phyloP scores from a whole-genome alignment of 2,888 invertebrate species.

The Epistrophella euchroma region DNA sequence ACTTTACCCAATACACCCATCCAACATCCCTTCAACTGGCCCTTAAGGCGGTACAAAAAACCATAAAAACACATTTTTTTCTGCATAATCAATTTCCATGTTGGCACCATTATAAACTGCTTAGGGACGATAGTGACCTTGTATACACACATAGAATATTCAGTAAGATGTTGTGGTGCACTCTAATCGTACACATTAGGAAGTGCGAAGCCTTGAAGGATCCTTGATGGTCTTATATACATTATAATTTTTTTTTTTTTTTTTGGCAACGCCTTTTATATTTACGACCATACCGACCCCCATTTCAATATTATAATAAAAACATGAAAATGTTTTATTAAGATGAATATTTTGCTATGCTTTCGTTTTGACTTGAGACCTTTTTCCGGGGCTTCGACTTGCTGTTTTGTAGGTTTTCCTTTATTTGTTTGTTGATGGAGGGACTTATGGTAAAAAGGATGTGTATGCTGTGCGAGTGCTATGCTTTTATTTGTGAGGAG shows the following conservation, averaged over 20 bases:
- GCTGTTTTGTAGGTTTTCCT: background rate
- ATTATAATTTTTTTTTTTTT: slow-evolving; percentile 6
- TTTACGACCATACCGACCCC: slow-evolving; percentile 30
- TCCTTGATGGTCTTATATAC: slow-evolving; percentile 14
- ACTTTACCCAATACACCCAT: background rate
- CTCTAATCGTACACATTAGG: slow-evolving; percentile 69
- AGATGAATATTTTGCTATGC: slow-evolving; percentile 67
- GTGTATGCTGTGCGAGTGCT: background rate
- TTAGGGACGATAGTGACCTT: slow-evolving; percentile 56
- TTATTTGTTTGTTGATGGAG: background rate
- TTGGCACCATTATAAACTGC: slow-evolving; percentile 71
- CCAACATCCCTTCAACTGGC: background rate
- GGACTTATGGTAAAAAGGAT: slow-evolving; percentile 21
- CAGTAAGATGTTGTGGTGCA: slow-evolving; percentile 49
- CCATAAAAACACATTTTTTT: slow-evolving; percentile 68
- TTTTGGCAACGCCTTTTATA: slow-evolving; percentile 28
- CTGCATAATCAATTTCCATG: slow-evolving; percentile 75
- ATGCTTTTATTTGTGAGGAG: slow-evolving; percentile 33
- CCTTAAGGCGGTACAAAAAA: slow-evolving; percentile 47
- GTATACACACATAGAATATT: slow-evolving; percentile 22
- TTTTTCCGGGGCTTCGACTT: slow-evolving; percentile 14
- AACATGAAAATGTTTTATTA: slow-evolving; percentile 72
- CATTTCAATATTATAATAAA: slow-evolving; percentile 48
- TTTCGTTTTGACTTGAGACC: slow-evolving; percentile 57
- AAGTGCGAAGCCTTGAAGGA: slow-evolving; percentile 71